Base-by-base conservation (phyloP, 2,888 invertebrate species). In the Sphaerophoria rueppellii region DNA sequence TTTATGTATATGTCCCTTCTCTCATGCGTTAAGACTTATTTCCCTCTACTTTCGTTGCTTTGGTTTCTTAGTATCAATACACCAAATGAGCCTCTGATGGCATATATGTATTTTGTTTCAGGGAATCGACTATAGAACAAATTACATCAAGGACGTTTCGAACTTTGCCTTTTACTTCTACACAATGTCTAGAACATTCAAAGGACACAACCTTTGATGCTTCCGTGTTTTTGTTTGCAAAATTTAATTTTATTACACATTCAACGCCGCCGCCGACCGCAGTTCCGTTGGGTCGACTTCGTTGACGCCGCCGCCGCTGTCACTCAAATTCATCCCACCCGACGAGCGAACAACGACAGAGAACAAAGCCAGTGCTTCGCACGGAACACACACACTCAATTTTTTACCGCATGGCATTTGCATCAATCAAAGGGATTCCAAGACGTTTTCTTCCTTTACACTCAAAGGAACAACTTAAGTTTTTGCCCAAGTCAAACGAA, bases 401-500 rank as follows among this genome's bases (percentile, higher is more conserved):
- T 65, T 70, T 85, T 85, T 24, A 24, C 76, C 73, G 73, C 76
- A 65, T 77, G 69, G 63, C 76, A 81, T 81, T 81, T 85, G 85
- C 81, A 85, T 85, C 76, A 76, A 81, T 85, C 83, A 83, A 83
- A 83, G 67, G 83, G 57, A 76, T 83, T 72, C 80, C 67, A 80
- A 69, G 77, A 70, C 70, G 76, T n/a, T 70, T 69, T 60, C 7
- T 6, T 5, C 12, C 14, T 48, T 14, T 14, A 48, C 24, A 40
- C 67, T 55, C 74, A 71, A 72, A 58, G 11, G 63, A 54, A 24
- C 24, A 70, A 50, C 60, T 35, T 50, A 11, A 24, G 4, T 48
- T 69, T 37, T 72, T 61, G 2, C 34, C 43, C 40, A 46, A 4
- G 24, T 46, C 52, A 55, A 61, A 16, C 50, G 55, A 34, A 52